phyloP scores from a whole-genome alignment of 2,797 vertebrate genomes.

The Phataginus tricuspis region DNA sequence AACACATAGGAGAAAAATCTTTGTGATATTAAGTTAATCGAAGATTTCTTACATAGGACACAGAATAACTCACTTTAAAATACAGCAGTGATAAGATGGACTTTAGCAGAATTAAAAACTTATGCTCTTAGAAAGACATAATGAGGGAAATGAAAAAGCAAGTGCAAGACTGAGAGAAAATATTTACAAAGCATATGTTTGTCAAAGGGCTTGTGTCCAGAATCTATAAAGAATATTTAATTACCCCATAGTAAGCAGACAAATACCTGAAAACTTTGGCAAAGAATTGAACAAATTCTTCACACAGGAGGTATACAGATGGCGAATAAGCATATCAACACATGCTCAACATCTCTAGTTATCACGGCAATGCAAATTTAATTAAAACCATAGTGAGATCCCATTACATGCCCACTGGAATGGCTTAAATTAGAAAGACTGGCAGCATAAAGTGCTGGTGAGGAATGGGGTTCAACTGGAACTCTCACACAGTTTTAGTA shows the following conservation, averaged over 20 bases:
- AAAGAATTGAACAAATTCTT: not conserved
- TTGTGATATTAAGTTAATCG: not conserved
- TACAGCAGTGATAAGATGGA: not conserved
- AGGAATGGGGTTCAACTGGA: not conserved
- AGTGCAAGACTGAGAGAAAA: not conserved
- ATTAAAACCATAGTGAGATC: not conserved
- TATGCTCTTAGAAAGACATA: not conserved
- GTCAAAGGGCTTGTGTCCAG: not conserved
- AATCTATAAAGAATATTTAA: constrained; percentile 27
- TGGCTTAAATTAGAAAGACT: not conserved
- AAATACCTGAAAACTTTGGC: constrained; percentile 9
- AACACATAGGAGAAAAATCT: not conserved
- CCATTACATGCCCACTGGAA: not conserved
- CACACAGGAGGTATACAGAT: not conserved
- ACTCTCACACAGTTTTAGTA: not conserved
- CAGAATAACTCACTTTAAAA: not conserved
- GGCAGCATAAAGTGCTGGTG: not conserved
- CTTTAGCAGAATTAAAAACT: not conserved
- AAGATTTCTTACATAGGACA: not conserved
- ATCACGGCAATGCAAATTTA: not conserved
- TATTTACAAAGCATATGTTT: constrained; percentile 25
- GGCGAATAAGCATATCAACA: not conserved
- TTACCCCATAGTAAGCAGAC: not conserved
- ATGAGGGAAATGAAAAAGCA: constrained; percentile 17
- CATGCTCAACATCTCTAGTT: not conserved